Percentiles rank a stretch among this genome's conserved stretches.
These are phyloP conservation scores for Marasmarcha lunaedactyla DNA, from an alignment of 2,888 invertebrate species.

Conservation along the genomic window DNA sequence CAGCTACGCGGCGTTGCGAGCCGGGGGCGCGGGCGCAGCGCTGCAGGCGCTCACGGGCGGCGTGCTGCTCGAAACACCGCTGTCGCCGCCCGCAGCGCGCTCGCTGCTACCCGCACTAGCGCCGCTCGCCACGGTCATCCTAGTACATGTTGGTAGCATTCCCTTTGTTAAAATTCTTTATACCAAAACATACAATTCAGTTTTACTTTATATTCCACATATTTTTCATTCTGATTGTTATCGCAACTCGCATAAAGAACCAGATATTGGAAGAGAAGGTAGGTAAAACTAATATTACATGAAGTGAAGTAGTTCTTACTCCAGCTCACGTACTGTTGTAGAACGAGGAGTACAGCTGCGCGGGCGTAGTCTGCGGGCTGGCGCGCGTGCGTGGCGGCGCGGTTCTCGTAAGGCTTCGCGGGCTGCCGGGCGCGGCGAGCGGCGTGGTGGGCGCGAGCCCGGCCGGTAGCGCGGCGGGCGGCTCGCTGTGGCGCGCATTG, in stretches of 20 bases:
- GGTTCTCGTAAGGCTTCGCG: conserved; percentile 48
- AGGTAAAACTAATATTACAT: too few relatives aligned
- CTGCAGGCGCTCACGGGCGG: not conserved
- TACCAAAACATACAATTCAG: too few relatives aligned
- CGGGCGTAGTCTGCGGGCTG: conserved; percentile 74
- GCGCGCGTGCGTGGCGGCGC: conserved; percentile 41
- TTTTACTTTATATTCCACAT: too few relatives aligned
- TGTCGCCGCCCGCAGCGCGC: not conserved
- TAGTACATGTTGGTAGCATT: too few relatives aligned
- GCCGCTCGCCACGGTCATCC: not conserved
- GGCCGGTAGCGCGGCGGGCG: not conserved
- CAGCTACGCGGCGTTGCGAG: not conserved
- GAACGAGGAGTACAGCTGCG: not conserved
- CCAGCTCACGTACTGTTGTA: too few relatives aligned
- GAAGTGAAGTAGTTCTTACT: too few relatives aligned
- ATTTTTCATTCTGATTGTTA: too few relatives aligned
- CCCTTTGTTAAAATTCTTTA: too few relatives aligned
- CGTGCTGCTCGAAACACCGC: not conserved
- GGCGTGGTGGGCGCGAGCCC: not conserved
- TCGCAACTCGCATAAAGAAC: too few relatives aligned
- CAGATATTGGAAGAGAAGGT: too few relatives aligned
- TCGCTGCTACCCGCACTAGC: not conserved
- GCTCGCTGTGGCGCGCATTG: not conserved
- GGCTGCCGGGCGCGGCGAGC: not conserved
- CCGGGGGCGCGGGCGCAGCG: too few relatives aligned